phyloP scores from a whole-genome alignment of 2,888 invertebrate genomes.

The Ormyrus pomaceus region DNA sequence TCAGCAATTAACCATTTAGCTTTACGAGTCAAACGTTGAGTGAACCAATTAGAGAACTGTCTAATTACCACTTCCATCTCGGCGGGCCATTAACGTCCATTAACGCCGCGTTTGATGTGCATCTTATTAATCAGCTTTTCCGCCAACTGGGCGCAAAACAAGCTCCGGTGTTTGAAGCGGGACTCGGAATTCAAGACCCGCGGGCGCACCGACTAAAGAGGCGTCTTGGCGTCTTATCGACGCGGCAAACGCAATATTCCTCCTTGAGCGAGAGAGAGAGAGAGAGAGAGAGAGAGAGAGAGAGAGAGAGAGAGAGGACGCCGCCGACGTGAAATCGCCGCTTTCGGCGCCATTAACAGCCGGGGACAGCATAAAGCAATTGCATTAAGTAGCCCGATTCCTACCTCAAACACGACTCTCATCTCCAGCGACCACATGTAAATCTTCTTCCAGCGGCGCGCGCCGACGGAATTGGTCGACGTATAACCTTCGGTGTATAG shows the following conservation, averaged over 20 bases:
- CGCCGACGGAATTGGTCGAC: slow-evolving; percentile 62
- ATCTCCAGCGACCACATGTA: slow-evolving; percentile 61
- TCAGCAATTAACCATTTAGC: background rate
- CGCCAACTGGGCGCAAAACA: too few relatives aligned
- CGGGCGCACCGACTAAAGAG: background rate
- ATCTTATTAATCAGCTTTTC: background rate
- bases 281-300: background rate
- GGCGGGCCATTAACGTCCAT: background rate
- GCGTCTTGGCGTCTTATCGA: background rate
- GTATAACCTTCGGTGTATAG: slow-evolving; percentile 68
- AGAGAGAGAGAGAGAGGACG: background rate
- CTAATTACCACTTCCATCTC: background rate
- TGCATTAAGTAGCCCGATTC: slow-evolving; percentile 65
- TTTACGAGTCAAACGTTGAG: background rate
- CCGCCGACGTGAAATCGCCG: slow-evolving; percentile 34
- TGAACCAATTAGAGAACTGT: too few relatives aligned
- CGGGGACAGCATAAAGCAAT: slow-evolving; percentile 43
- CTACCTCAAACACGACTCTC: slow-evolving; percentile 58
- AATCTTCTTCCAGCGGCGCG: slow-evolving; percentile 60
- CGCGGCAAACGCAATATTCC: slow-evolving; percentile 17
- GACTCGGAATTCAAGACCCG: background rate
- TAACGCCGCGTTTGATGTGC: background rate
- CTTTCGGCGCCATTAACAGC: slow-evolving; percentile 46
- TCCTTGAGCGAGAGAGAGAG: background rate
- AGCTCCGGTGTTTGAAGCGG: too few relatives aligned